These are phyloP conservation scores for Hypselothyrea guttata DNA, from an alignment of 2,888 invertebrate species.

Conservation along the genomic window DNA sequence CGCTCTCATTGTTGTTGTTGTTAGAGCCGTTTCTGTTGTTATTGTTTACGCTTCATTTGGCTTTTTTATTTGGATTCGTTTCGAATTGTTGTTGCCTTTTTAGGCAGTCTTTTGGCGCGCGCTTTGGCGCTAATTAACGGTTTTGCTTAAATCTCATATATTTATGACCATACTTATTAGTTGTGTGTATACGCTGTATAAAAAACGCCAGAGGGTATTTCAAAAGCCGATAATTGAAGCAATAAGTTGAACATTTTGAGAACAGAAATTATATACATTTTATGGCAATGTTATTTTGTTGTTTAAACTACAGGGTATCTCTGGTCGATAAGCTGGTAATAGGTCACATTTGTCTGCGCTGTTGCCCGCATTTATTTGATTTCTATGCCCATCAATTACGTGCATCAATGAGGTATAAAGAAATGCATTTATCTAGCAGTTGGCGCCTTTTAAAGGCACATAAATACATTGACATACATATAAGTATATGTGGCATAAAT, in stretches of 20 bases:
- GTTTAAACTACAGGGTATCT: too few relatives aligned
- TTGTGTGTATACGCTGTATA: constrained; percentile 21
- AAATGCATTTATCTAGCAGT: constrained; percentile 24
- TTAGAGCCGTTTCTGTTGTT: constrained; percentile 11
- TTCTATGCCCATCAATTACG: not conserved
- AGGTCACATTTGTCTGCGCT: too few relatives aligned
- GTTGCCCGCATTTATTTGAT: too few relatives aligned
- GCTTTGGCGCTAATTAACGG: constrained; percentile 61
- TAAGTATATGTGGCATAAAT: constrained; percentile 13
- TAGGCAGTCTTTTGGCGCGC: constrained; percentile 34
- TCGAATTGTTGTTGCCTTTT: constrained; percentile 44
- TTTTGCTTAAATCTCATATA: constrained; percentile 53
- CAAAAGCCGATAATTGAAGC: too few relatives aligned
- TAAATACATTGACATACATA: constrained; percentile 11
- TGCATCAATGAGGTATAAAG: constrained; percentile 17
- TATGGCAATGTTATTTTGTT: too few relatives aligned
- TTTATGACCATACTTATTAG: constrained; percentile 60
- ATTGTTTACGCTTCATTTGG: constrained; percentile 72
- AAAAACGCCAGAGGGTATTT: not conserved
- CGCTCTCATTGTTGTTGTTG: constrained; percentile 12
- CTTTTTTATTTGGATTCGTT: constrained; percentile 41
- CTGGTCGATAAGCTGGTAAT: too few relatives aligned
- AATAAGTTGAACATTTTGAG: too few relatives aligned
- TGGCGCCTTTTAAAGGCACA: constrained; percentile 22
- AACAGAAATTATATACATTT: too few relatives aligned